Base-by-base conservation (phyloP, 2,888 invertebrate genomes). In the Bellardia bayeri region DNA sequence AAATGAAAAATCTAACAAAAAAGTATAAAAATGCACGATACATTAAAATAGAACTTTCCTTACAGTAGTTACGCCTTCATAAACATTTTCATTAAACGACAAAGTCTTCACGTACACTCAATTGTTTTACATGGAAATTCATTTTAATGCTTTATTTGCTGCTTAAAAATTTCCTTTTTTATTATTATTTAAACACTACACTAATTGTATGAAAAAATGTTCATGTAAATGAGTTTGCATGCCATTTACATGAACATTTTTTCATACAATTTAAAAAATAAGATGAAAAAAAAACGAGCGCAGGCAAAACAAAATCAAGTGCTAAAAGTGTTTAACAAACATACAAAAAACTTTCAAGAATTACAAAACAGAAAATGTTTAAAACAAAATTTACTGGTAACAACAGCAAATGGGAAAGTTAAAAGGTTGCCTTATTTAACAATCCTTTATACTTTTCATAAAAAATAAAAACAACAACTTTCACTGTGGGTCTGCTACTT, bases 221-320 rank as follows among this genome's bases (percentile, higher is more conserved):
- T n/a, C 68, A 68, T 68, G 30, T 7, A 49, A 68, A 69, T 51
- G n/a, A 30, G 49, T 30, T 49, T 33, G n/a, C 14, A 23, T 23
- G 14, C n/a, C n/a, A 51, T 69, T 68, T 49, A 7, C 30, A 68
- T 68, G 68, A 16, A 11, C 3, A 45, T 13, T 13, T 2, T 45
- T 45, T 56, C 11, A 9, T 2, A 56, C 23, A 56, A 9, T 56
- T 56, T 56, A 56, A 56, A 16, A 11, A 23, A n/a, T 9, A 16
- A 37, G 40, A n/a, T 16, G 3, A 64, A 7, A 64, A 64, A 61
- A 33, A 14, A 13, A 2, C 14, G 7, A 37, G 40, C 7, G 13
- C 14, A 8, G n/a, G 16, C 13, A 64, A n/a, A 49, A 33, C 3
- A 30, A 45, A 13, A 68, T 49, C 23, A 68, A 68, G 45, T 30